phyloP scores from a whole-genome alignment of 2,113 vertebrate genomes.

The Atherinomorus stipes region DNA sequence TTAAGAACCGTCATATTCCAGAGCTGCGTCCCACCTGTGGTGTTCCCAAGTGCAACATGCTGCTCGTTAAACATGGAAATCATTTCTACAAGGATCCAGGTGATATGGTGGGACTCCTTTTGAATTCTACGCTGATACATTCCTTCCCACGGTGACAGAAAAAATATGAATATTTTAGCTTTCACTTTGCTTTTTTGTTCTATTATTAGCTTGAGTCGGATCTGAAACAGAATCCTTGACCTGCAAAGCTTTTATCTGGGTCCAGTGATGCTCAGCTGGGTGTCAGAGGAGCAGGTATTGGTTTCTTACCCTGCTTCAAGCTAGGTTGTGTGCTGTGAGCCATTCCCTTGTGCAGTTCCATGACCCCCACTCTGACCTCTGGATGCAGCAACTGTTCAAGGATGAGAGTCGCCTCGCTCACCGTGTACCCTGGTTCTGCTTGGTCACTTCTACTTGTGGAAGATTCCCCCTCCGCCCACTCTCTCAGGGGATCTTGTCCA shows the following conservation, averaged over 20 bases:
- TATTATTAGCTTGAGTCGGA: not conserved
- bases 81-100: too few species aligned
- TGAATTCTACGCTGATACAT: too few species aligned
- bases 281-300: slow-evolving; percentile 9
- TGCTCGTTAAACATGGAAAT: too few species aligned
- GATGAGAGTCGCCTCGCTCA: slow-evolving; percentile 37
- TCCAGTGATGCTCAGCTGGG: slow-evolving; percentile 7
- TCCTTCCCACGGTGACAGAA: too few species aligned
- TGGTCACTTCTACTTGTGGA: slow-evolving; percentile 43
- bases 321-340: slow-evolving; percentile 10
- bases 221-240: slow-evolving; percentile 10
- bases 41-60: too few species aligned
- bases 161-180: not conserved
- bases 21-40: too few species aligned
- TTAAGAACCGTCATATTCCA: too few species aligned
- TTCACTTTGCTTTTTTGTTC: not conserved
- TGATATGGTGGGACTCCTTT: too few species aligned
- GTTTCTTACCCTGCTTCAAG: slow-evolving; percentile 12
- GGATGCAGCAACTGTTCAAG: slow-evolving; percentile 45
- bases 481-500: slow-evolving; percentile 41
- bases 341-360: slow-evolving; percentile 20
- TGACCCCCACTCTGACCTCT: slow-evolving; percentile 45
- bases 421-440: slow-evolving; percentile 55
- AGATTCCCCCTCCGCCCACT: slow-evolving; percentile 27
- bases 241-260: not conserved